These are phyloP conservation scores for Pseudobourletiella spinata DNA, from an alignment of 1,140 invertebrate genomes.

Conservation along the genomic window DNA sequence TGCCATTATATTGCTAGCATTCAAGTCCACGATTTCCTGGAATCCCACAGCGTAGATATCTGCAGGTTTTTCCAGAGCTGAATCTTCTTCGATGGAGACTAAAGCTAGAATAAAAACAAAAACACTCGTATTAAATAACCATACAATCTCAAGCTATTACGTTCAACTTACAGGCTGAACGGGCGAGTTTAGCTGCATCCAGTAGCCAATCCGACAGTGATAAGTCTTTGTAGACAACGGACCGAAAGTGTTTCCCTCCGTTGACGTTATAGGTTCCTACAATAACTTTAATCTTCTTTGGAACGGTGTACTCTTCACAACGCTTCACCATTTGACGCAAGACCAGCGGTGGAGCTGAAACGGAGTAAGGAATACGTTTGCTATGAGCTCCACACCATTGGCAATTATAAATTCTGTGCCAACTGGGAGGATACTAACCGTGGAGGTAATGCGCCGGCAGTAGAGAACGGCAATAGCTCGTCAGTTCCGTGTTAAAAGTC, in stretches of 20 bases:
- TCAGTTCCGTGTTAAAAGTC: slow-evolving; percentile 77
- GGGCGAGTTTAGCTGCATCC: slow-evolving; percentile 51
- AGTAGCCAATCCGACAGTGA: slow-evolving; percentile 90
- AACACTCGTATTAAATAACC: too few relatives aligned
- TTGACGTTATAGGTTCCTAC: slow-evolving; percentile 99
- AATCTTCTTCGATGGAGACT: slow-evolving; percentile 45
- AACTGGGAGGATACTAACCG: slow-evolving; percentile 44
- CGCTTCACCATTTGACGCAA: slow-evolving; percentile 72
- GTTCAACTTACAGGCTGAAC: slow-evolving; percentile 43
- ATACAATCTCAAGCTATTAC: too few relatives aligned
- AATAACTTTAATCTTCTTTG: slow-evolving; percentile 63
- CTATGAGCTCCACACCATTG: neutral
- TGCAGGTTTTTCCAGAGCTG: slow-evolving; percentile 49
- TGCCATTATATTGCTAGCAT: slow-evolving; percentile 95
- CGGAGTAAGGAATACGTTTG: slow-evolving; percentile 8
- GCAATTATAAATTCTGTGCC: neutral
- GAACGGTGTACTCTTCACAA: slow-evolving; percentile 70
- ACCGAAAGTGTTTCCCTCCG: slow-evolving; percentile 96
- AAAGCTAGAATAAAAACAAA: slow-evolving; percentile 46
- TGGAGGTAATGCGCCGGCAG: slow-evolving; percentile 81
- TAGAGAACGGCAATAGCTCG: slow-evolving; percentile 79
- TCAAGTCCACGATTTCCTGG: slow-evolving; percentile 98
- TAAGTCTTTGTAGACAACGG: slow-evolving; percentile 89
- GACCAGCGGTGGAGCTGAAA: slow-evolving; percentile 61
- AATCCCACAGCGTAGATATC: slow-evolving; percentile 98